These are phyloP conservation scores for Lithobates pipiens DNA, from an alignment of 2,797 vertebrate genomes.

Conservation along the genomic window DNA sequence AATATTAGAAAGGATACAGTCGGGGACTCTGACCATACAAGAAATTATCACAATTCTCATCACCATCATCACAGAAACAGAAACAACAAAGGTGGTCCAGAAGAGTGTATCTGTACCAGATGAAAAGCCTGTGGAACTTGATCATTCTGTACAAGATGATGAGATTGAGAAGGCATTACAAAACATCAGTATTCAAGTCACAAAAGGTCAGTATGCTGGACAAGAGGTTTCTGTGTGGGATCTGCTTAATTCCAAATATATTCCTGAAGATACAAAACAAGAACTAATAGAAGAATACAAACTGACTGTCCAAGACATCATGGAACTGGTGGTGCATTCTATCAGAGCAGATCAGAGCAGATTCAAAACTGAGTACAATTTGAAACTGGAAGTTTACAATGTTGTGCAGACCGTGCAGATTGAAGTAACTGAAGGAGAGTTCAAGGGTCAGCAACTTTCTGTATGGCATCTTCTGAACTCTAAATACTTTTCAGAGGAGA, in stretches of 20 bases:
- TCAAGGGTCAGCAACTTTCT: conserved; percentile 46
- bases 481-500: conserved; percentile 58
- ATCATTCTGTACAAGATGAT: not conserved
- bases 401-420: conserved; percentile 72
- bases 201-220: conserved; percentile 76
- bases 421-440: conserved; percentile 55
- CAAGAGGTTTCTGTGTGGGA: conserved; percentile 81
- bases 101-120: not conserved
- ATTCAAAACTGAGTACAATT: conserved; percentile 47
- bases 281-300: conserved; percentile 72
- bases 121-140: not conserved
- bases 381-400: conserved; percentile 70
- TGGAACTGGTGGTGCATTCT: not conserved
- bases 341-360: not conserved
- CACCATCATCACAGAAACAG: conserved; percentile 51
- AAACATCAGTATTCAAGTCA: not conserved
- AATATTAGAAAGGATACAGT: conserved; percentile 13
- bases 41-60: conserved; percentile 48
- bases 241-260: conserved; percentile 82
- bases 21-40: conserved; percentile 57
- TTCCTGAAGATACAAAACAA: conserved; percentile 73
- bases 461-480: conserved; percentile 60
- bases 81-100: conserved; percentile 72
- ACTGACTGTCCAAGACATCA: conserved; percentile 31
- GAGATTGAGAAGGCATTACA: conserved; percentile 62